Conservation (phyloP, 2,888 invertebrate genomes). For the Incurvaria masculella region DNA sequence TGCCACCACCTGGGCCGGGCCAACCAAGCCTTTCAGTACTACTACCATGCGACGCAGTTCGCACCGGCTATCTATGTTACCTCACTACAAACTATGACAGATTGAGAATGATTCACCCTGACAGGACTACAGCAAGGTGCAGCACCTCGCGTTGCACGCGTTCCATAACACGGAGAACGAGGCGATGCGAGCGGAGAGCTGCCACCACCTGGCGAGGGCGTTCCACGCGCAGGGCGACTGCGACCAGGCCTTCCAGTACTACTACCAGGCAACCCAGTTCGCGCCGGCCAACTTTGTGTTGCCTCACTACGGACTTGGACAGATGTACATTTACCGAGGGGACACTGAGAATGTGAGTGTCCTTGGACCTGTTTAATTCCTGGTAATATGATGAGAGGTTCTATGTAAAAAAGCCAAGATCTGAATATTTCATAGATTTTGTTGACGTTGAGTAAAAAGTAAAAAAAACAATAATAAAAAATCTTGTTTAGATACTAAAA, state of each 20-base stretch:
- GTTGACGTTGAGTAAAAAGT: too few relatives aligned
- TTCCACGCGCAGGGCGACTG: conserved; percentile 95
- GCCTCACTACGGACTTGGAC: conserved; percentile 97
- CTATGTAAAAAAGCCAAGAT: too few relatives aligned
- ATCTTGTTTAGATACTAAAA: too few relatives aligned
- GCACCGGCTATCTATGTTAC: conserved; percentile 92
- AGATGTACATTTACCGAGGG: conserved; percentile 98
- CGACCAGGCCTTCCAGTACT: conserved; percentile 98
- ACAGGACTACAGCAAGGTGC: conserved; percentile 93
- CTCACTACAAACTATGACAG: conserved; percentile 97
- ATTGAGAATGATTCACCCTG: too few relatives aligned
- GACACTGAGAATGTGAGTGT: conserved; percentile 86
- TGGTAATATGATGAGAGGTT: not conserved
- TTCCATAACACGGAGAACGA: conserved; percentile 99
- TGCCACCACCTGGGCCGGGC: conserved; percentile 96
- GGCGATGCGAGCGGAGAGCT: conserved; percentile 98
- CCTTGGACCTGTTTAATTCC: not conserved
- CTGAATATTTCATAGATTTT: too few relatives aligned
- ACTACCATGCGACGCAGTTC: conserved; percentile 98
- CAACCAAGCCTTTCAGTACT: conserved; percentile 98
- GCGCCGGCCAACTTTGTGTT: conserved; percentile 93
- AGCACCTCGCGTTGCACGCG: conserved; percentile 94
- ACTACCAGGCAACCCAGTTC: conserved; percentile 98
- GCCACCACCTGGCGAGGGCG: conserved; percentile 94
- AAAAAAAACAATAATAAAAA: too few relatives aligned